phyloP scores from a whole-genome alignment of 2,888 invertebrate species.

The Melanostoma mellinum region DNA sequence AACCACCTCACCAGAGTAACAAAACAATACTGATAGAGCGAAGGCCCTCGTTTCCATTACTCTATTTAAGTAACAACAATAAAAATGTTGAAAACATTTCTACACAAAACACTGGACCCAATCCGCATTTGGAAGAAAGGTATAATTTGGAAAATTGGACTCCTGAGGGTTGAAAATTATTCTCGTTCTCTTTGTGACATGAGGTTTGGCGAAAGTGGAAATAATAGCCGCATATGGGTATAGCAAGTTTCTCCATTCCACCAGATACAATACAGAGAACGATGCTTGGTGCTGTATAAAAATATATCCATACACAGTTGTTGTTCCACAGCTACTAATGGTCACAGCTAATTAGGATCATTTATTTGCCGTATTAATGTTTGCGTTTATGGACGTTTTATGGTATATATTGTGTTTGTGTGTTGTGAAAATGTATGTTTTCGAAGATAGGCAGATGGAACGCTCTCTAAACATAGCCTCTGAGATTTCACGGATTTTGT shows the following conservation, averaged over 20 bases:
- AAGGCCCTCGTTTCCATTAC: constrained; percentile 18
- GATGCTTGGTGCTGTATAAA: constrained; percentile 1
- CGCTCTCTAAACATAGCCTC: constrained; percentile 18
- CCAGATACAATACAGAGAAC: constrained; percentile 13
- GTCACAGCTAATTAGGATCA: constrained; percentile 69
- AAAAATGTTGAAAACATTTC: background rate
- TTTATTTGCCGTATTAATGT: constrained; percentile 64
- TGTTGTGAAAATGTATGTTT: constrained; percentile 1
- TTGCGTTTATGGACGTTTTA: constrained; percentile 58
- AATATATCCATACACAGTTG: constrained; percentile 30
- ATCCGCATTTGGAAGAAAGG: constrained; percentile 3
- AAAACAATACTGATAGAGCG: background rate
- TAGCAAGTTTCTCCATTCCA: constrained; percentile 1
- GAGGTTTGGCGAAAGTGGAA: constrained; percentile 27
- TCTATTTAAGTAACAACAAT: constrained; percentile 33
- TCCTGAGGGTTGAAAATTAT: constrained; percentile 48
- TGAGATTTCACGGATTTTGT: constrained; percentile 51
- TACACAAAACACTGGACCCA: background rate
- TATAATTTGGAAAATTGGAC: constrained; percentile 54
- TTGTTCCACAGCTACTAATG: constrained; percentile 57
- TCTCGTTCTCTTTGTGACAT: constrained; percentile 22
- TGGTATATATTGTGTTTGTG: constrained; percentile 4
- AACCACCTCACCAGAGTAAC: constrained; percentile 15
- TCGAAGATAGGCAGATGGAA: background rate
- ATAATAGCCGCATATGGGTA: constrained; percentile 24